Percentiles rank a stretch among this genome's conserved stretches.
Evolutionary conservation across 2,888 invertebrate species (phyloP).

Genomic region (Rhamnusium bicolor): DNA sequence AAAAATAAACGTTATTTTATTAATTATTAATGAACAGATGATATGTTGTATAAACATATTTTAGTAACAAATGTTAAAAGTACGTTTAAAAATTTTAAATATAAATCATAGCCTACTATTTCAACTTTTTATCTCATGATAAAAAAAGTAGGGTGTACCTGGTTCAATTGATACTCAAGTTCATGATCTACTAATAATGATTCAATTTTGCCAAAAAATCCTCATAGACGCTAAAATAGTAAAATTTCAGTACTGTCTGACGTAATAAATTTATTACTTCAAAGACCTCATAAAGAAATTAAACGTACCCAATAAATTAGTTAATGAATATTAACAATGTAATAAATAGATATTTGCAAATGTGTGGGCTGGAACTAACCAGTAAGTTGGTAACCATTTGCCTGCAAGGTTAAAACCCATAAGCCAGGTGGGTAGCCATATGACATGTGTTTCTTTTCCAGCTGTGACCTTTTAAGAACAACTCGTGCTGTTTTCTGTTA

Average conservation of each 20-base stretch:
- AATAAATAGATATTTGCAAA: constrained; percentile 1
- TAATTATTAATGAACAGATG: too few relatives aligned
- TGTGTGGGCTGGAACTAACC: neutral
- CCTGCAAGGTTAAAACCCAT: constrained; percentile 4
- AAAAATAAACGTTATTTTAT: too few relatives aligned
- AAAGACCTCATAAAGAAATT: constrained; percentile 15
- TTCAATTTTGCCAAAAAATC: too few relatives aligned
- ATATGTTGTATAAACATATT: too few relatives aligned
- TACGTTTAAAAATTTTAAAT: too few relatives aligned
- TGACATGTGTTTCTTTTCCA: constrained; percentile 13
- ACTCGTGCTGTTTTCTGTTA: neutral
- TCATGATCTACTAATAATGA: too few relatives aligned
- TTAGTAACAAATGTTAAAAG: too few relatives aligned
- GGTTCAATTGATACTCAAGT: too few relatives aligned
- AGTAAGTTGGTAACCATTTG: neutral
- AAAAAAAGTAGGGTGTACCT: too few relatives aligned
- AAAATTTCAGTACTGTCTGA: neutral
- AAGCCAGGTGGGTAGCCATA: constrained; percentile 4
- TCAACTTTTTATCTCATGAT: too few relatives aligned
- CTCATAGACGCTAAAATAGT: neutral
- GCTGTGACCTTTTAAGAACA: neutral
- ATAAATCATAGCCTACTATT: too few relatives aligned
- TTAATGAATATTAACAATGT: constrained; percentile 6
- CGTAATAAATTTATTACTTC: too few relatives aligned
- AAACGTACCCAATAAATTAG: constrained; percentile 7